Evolutionary conservation across 2,797 vertebrate genomes (phyloP).

Genomic region (Pogonophryne albipinna): DNA sequence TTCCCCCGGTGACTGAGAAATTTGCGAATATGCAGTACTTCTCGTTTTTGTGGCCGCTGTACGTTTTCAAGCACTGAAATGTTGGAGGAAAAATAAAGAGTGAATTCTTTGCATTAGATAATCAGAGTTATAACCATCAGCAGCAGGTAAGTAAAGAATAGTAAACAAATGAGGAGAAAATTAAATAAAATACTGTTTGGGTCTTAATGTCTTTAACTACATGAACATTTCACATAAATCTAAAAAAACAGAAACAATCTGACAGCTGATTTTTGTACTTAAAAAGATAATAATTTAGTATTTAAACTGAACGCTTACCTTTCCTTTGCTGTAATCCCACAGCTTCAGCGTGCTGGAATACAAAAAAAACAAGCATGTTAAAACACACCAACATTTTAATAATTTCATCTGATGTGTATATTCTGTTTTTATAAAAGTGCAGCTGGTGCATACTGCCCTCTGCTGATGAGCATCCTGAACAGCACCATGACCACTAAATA

Average conservation of each 20-base stretch:
- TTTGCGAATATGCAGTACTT: conserved; percentile 99
- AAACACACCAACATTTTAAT: neutral
- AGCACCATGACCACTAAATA: neutral
- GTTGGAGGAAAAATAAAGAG: neutral
- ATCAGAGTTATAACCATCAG: neutral
- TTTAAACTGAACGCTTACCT: conserved; percentile 82
- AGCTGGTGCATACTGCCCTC: conserved; percentile 38
- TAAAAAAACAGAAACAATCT: neutral
- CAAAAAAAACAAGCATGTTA: too few relatives aligned
- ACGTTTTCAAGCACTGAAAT: conserved; percentile 96
- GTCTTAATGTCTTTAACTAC: neutral
- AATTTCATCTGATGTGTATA: too few relatives aligned
- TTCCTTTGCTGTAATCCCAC: conserved; percentile 99
- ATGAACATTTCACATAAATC: too few relatives aligned
- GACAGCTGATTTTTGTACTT: neutral
- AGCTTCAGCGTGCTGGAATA: conserved; percentile 94
- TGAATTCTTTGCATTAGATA: neutral
- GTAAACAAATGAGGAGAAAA: neutral
- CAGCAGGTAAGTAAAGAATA: neutral
- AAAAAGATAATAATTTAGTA: neutral
- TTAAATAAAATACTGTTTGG: neutral
- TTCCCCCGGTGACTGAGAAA: conserved; percentile 98
- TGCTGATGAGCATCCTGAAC: conserved; percentile 42
- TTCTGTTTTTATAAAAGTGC: neutral
- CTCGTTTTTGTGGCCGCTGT: conserved; percentile 99